A percentile compares a stretch with the other conserved stretches of the same genome.
These are phyloP conservation scores for Phyllotis vaccarum DNA, from an alignment of 2,797 vertebrate species.

Conservation along the genomic window DNA sequence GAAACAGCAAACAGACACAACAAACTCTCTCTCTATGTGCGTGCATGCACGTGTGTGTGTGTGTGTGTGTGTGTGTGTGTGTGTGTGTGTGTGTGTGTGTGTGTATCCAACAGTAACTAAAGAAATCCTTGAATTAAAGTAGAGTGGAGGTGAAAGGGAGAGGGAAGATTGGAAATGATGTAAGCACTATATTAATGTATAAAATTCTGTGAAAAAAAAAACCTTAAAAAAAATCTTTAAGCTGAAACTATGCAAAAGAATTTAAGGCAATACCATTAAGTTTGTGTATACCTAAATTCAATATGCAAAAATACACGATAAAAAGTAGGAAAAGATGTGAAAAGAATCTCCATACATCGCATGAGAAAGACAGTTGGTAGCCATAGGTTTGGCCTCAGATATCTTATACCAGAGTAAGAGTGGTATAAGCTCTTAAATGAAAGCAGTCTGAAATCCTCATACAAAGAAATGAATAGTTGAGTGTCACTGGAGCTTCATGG, in stretches of 20 bases:
- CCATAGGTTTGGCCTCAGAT: neutral
- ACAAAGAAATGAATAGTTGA: constrained; percentile 13
- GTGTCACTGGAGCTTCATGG: constrained; percentile 8
- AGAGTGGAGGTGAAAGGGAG: neutral
- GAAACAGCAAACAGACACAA: neutral
- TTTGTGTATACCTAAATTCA: neutral
- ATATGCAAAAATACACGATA: neutral
- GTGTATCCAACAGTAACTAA: neutral
- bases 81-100: neutral
- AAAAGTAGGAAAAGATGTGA: neutral
- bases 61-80: neutral
- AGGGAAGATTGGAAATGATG: neutral
- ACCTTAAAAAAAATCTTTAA: constrained; percentile 35
- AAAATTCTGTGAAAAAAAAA: neutral
- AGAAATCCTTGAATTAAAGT: neutral
- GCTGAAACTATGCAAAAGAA: neutral
- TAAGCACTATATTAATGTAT: neutral
- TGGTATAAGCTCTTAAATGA: constrained; percentile 1
- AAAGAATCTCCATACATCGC: neutral
- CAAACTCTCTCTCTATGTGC: no score
- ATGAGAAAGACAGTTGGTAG: constrained; percentile 1
- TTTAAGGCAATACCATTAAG: neutral
- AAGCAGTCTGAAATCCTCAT: constrained; percentile 40
- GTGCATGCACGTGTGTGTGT: no score
- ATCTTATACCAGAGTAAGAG: neutral